Base-by-base conservation (phyloP, 2,113 vertebrate genomes). In the Nothobranchius furzeri region DNA sequence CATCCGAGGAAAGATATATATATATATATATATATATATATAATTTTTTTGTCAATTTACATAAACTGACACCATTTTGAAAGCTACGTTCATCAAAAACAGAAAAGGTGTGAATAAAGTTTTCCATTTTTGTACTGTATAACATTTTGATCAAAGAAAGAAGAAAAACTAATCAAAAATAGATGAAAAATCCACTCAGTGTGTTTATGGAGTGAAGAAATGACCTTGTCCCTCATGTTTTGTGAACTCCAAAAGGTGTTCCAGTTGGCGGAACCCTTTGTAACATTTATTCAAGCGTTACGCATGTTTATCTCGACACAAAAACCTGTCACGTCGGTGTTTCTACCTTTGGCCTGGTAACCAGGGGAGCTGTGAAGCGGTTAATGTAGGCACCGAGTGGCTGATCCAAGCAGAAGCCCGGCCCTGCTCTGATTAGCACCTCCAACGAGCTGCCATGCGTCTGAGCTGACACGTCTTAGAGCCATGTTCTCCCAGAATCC, bases 381-480 rank as follows among this genome's bases (percentile, higher is more conserved):
- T 82, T 87, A 87, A 88, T 87, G 86, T 87, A 84, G 88, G 86
- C 84, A 43, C 76, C 77, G 81, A 85, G 83, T 73, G 82, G 81
- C 84, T 85, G 88, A 88, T 85, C 82, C 79, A 81, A 81, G 83
- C 87, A 78, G 81, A 82, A 84, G 83, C 76, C 80, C 62, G 80
- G 85, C 79, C 78, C 92, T 93, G 93, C 94, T 95, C 94, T 96
- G 95, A 95, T 95, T 96, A 95, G 95, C 94, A 94, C 95, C 94
- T 95, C 94, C 95, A 91, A 94, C 93, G 92, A 93, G 90, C 93
- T 92, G 85, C 95, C 94, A 94, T 93, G 95, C 94, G 93, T 95
- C 95, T 93, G 93, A 95, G 94, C 94, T 94, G 95, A 95, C 95
- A 94, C 92, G 93, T 95, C 94, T 93, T 92, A 91, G 95, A 96